Evolutionary conservation across 2,113 vertebrate species (phyloP).

Genomic region (Erythrocebus patas): DNA sequence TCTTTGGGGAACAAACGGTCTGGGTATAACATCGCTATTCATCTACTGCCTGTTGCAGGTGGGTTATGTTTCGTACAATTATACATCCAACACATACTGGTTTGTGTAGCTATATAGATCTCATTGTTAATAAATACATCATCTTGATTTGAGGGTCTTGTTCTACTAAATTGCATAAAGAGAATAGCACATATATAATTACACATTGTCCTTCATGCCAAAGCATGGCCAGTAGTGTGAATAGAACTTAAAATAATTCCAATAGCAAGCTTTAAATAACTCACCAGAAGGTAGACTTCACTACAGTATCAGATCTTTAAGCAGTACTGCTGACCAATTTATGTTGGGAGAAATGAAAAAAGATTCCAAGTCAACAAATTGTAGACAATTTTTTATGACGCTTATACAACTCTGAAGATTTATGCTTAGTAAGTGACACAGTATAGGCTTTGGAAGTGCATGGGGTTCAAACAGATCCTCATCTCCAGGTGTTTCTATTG

Average conservation of each 20-base stretch:
- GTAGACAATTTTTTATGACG: not conserved
- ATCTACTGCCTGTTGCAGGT: not conserved
- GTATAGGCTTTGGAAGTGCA: not conserved
- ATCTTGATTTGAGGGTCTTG: not conserved
- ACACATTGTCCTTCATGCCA: not conserved
- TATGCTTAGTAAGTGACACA: not conserved
- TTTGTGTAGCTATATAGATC: not conserved
- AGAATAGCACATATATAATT: not conserved
- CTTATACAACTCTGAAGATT: not conserved
- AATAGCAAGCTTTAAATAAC: not conserved
- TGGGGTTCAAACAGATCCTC: not conserved
- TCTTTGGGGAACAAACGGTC: too few species aligned
- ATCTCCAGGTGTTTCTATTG: too few species aligned
- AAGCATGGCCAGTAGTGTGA: not conserved
- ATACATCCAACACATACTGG: not conserved
- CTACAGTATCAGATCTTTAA: too few species aligned
- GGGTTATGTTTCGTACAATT: not conserved
- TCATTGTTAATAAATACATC: too few species aligned
- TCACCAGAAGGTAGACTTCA: not conserved
- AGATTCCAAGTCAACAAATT: not conserved
- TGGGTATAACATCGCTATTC: too few species aligned
- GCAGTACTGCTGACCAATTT: not conserved
- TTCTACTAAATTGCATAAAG: not conserved
- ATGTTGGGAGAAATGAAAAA: not conserved
- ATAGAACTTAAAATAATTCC: not conserved